Percentiles rank a stretch among this genome's conserved stretches.
These are phyloP conservation scores for Sebastes nivosus DNA, from an alignment of 2,797 vertebrate species.

Conservation along the genomic window DNA sequence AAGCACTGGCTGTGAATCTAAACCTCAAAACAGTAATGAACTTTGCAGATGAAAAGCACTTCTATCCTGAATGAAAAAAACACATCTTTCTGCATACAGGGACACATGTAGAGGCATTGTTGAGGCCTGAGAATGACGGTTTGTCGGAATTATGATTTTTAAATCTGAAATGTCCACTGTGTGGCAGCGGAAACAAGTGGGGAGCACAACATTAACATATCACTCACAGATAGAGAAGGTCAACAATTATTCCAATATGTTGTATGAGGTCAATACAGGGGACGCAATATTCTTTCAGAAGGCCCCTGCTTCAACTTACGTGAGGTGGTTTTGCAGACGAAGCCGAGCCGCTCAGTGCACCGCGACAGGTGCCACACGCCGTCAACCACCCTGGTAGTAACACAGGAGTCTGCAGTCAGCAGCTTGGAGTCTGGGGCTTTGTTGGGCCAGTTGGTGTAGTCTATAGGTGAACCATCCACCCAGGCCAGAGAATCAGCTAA, in stretches of 20 bases:
- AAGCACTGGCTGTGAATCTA: not conserved
- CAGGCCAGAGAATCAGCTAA: conserved; percentile 85
- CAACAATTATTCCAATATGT: not conserved
- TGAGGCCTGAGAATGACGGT: not conserved
- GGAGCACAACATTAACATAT: not conserved
- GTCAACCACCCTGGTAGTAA: conserved; percentile 82
- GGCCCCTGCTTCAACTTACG: conserved; percentile 69
- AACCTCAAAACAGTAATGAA: not conserved
- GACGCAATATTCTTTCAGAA: not conserved
- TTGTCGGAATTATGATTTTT: not conserved
- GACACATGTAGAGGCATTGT: not conserved
- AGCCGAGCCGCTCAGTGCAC: conserved; percentile 86
- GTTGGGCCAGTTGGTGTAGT: conserved; percentile 89
- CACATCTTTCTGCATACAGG: not conserved
- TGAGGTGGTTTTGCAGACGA: conserved; percentile 89
- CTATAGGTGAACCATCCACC: conserved; percentile 86
- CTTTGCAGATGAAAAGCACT: not conserved
- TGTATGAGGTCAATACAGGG: not conserved
- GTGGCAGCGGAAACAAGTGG: not conserved
- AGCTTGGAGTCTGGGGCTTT: conserved; percentile 78
- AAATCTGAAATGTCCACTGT: not conserved
- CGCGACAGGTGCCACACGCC: conserved; percentile 86
- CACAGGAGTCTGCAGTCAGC: conserved; percentile 82
- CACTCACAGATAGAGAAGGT: not conserved
- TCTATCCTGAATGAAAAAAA: not conserved